Evolutionary conservation across 2,888 invertebrate species (phyloP).

Genomic region (Agrilus mali): DNA sequence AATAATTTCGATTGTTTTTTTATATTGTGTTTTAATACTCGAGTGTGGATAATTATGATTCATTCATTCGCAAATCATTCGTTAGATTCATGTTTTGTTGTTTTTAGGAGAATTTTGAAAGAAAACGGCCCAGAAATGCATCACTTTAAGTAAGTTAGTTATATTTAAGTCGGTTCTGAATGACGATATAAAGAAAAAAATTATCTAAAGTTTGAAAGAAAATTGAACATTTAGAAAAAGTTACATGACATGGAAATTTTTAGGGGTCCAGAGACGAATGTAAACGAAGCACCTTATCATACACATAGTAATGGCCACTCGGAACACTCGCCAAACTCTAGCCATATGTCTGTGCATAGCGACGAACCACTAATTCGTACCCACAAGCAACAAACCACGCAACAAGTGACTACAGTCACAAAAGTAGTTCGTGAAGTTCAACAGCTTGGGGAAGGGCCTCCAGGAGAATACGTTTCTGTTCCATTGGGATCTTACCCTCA

Average conservation of each 20-base stretch:
- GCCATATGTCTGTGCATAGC: constrained; percentile 38
- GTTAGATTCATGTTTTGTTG: constrained; percentile 28
- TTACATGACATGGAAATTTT: not conserved
- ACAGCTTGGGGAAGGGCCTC: constrained; percentile 42
- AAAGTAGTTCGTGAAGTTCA: constrained; percentile 55
- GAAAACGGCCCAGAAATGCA: constrained; percentile 52
- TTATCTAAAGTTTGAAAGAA: too few species aligned
- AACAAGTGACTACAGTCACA: constrained; percentile 58
- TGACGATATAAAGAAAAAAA: not conserved
- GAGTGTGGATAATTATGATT: not conserved
- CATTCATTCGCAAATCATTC: constrained; percentile 12
- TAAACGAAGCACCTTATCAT: constrained; percentile 30
- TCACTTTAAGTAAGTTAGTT: constrained; percentile 47
- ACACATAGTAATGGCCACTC: constrained; percentile 52
- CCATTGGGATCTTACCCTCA: constrained; percentile 35
- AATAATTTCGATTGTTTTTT: not conserved
- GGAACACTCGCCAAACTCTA: constrained; percentile 49
- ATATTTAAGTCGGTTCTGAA: constrained; percentile 2
- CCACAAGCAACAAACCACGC: constrained; percentile 55
- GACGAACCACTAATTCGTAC: constrained; percentile 45
- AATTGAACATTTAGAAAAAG: too few species aligned
- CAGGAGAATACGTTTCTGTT: constrained; percentile 40
- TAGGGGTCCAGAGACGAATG: constrained; percentile 14
- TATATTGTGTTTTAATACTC: not conserved
- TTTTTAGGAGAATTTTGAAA: constrained; percentile 49